Evolutionary conservation across 2,113 vertebrate species (phyloP), one percentile per base, ranked within the genome.

Genomic region (Condylura cristata): DNA sequence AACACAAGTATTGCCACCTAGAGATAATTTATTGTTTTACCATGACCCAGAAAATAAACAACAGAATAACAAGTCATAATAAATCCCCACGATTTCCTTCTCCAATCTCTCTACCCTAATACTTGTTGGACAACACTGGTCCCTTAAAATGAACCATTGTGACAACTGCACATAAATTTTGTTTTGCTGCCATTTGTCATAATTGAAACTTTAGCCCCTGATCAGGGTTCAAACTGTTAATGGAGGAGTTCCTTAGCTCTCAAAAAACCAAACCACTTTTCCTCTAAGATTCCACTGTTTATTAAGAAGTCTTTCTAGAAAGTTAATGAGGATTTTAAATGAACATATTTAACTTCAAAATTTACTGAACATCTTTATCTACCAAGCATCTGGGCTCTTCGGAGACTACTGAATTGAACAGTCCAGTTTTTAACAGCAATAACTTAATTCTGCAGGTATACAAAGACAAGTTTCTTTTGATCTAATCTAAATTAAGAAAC

Each of bases 1-100:
- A 65, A 32, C 39, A 44, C 44, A 80, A 90, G 34, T 32, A 80
- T 1, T 84, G 86, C 70, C 74, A 96, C 78, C 86, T 95, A 93
- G 88, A 76, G 83, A 92, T 85, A 90, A 92, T 95, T 97, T 97
- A 96, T 97, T 97, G 60, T 93, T 90, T 96, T 96, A 95, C 83
- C 65, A 89, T 88, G 90, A 96, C 75, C 79, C 86, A 90, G 95
- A 82, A 92, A 83, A 92, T 66, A 95, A 94, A 86, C 88, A 93
- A 51, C 48, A 51, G 48, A 94, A 87, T 70, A 89, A 41, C 92
- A 60, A 93, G 63, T 14, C 75, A 79, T 85, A 86, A 96, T 26
- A 78, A 85, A 86, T 82, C 22, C 86, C 83, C 68, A 85, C 20
- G 48, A 63, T 51, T 75, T 90, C 46, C 41, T 76, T 66, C 80